Percentiles rank a stretch among this genome's conserved stretches.
phyloP scores from a whole-genome alignment of 2,888 invertebrate species.

The Drosophila tanythrix region DNA sequence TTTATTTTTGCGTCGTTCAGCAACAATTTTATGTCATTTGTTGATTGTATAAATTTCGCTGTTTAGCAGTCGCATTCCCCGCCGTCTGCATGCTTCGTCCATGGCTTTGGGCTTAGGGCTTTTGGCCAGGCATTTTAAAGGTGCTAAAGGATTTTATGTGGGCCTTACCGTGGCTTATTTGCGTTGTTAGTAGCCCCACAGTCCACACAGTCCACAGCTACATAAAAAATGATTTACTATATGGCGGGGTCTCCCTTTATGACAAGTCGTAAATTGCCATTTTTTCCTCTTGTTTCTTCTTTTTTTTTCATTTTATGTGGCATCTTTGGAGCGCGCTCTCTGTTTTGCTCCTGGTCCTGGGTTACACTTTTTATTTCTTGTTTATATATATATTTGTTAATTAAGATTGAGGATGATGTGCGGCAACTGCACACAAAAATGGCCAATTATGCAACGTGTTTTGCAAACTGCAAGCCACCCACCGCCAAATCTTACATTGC shows the following conservation, averaged over 20 bases:
- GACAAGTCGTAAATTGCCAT: conserved; percentile 81
- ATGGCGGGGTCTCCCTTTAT: conserved; percentile 77
- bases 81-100: conserved; percentile 16
- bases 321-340: conserved; percentile 52
- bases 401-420: conserved; percentile 79
- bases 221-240: conserved; percentile 82
- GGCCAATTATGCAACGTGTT: conserved; percentile 78
- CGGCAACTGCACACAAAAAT: conserved; percentile 76
- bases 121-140: conserved; percentile 65
- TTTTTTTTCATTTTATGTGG: conserved; percentile 7
- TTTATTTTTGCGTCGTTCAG: conserved; percentile 49
- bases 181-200: conserved; percentile 65
- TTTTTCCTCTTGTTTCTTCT: conserved; percentile 14
- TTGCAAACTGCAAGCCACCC: conserved; percentile 50
- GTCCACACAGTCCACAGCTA: conserved; percentile 54
- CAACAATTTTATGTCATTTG: conserved; percentile 77
- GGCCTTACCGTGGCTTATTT: conserved; percentile 78
- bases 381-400: conserved; percentile 70
- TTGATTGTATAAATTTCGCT: conserved; percentile 77
- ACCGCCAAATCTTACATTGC: conserved; percentile 44
- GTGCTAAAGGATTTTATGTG: conserved; percentile 81
- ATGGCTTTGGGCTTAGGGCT: conserved; percentile 24
- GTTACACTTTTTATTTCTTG: conserved; percentile 57
- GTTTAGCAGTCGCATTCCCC: conserved; percentile 60
- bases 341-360: conserved; percentile 14